These are phyloP conservation scores for Lithobates sylvaticus DNA, from an alignment of 2,797 vertebrate species.

Conservation along the genomic window DNA sequence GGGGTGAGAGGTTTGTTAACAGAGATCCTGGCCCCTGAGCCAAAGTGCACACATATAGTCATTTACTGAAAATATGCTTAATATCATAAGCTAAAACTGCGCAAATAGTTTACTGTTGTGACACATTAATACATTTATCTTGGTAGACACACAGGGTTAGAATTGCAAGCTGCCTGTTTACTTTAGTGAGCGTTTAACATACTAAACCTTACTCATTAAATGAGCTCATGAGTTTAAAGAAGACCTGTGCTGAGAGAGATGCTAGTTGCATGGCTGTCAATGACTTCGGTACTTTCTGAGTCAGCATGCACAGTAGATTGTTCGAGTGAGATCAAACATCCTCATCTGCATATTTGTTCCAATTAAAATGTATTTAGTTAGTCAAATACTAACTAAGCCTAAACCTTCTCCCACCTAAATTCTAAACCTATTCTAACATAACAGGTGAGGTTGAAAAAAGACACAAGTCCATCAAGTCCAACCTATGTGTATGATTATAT, in stretches of 20 bases:
- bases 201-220: background rate
- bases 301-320: background rate
- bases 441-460: no score
- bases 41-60: slow-evolving; percentile 10
- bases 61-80: slow-evolving; percentile 23
- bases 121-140: background rate
- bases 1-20: slow-evolving; percentile 47
- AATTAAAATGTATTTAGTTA: no score
- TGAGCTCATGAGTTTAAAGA: no score
- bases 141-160: background rate
- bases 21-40: slow-evolving; percentile 9
- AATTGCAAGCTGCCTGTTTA: background rate
- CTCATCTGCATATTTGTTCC: no score
- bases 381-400: no score
- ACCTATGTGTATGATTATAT: no score
- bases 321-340: no score
- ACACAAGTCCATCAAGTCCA: no score
- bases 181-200: background rate
- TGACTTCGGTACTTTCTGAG: background rate
- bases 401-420: no score
- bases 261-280: background rate
- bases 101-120: slow-evolving; percentile 14
- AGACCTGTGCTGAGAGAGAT: background rate
- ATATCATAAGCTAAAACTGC: slow-evolving; percentile 1
- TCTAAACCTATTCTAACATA: no score